Conservation (phyloP, 2,888 invertebrate species). For the Acrobasis consociella region DNA sequence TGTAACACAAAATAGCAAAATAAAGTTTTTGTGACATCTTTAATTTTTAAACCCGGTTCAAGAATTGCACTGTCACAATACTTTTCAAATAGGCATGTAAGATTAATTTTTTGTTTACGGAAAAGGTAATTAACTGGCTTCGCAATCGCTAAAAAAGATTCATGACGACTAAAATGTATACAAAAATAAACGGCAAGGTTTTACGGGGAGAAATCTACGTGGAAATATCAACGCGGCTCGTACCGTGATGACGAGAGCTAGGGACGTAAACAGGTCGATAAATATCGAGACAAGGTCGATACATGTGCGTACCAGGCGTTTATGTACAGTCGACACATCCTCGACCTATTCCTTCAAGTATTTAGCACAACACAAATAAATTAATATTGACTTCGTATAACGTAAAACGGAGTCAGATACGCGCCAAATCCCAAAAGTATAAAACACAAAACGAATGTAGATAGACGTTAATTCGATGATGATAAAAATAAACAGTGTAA, state of each 20-base stretch:
- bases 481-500: too few species aligned
- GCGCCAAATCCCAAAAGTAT: too few species aligned
- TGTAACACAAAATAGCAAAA: too few species aligned
- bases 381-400: too few species aligned
- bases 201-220: conserved; percentile 81
- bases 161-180: conserved; percentile 70
- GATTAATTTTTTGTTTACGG: background rate
- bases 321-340: background rate
- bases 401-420: too few species aligned
- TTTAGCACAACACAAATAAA: too few species aligned
- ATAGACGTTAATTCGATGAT: too few species aligned
- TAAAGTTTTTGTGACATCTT: too few species aligned
- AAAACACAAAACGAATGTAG: too few species aligned
- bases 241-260: conserved; percentile 77
- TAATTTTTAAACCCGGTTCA: too few species aligned
- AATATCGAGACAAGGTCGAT: conserved; percentile 36
- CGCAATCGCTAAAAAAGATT: conserved; percentile 65
- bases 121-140: conserved; percentile 51
- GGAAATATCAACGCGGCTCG: conserved; percentile 78
- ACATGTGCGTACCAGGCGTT: background rate
- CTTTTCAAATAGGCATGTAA: background rate
- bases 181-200: conserved; percentile 78
- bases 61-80: too few species aligned
- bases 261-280: conserved; percentile 45
- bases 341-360: too few species aligned